Evolutionary conservation across 53 echinoderm and acorn worm genomes (phyloP), one percentile per base, ranked within the genome.

Genomic region (Stichopus horrens): DNA sequence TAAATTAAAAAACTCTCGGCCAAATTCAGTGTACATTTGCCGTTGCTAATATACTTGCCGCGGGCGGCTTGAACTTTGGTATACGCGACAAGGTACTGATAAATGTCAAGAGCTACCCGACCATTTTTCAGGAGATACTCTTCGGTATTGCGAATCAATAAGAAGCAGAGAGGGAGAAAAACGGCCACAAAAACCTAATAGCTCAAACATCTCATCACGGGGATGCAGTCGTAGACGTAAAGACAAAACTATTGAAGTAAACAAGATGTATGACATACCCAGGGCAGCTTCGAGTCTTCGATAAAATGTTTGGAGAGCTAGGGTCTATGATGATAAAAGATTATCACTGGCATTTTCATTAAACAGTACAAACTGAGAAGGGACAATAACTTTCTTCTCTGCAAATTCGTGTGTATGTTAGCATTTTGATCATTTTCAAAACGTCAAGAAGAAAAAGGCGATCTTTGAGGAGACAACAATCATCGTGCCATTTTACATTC

Each of bases 1-100:
- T 57, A n/a, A 81, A 81, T 81, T 81, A 81, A 81, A 81, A 58
- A 56, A 71, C 71, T 71, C 71, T 71, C 19, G 71, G 71, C 71
- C 71, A 71, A 71, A 71, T 71, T 7, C 19, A 71, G 71, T 71
- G 18, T 71, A 18, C 19, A 71, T 63, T 13, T 9, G 6, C 71
- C 18, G 18, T 71, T 18, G 71, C 18, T 71, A 71, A 71, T 71
- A 71, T 16, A 71, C 71, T 37, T 71, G 71, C 71, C 71, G 19
- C 5, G 5, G 71, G 71, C 71, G n/a, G 18, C 16, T 13, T 71
- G 71, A 71, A 71, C 71, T 71, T 71, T 71, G 71, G 71, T 71
- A 71, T 71, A 71, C 71, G 71, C 71, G 19, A 71, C 71, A 71
- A 71, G 71, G 71, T 20, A 71, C 71, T 71, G 71, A 71, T 71